Percentiles rank a stretch among this genome's conserved stretches.
phyloP scores from a whole-genome alignment of 2,113 vertebrate species.

The Aptenodytes patagonicus region DNA sequence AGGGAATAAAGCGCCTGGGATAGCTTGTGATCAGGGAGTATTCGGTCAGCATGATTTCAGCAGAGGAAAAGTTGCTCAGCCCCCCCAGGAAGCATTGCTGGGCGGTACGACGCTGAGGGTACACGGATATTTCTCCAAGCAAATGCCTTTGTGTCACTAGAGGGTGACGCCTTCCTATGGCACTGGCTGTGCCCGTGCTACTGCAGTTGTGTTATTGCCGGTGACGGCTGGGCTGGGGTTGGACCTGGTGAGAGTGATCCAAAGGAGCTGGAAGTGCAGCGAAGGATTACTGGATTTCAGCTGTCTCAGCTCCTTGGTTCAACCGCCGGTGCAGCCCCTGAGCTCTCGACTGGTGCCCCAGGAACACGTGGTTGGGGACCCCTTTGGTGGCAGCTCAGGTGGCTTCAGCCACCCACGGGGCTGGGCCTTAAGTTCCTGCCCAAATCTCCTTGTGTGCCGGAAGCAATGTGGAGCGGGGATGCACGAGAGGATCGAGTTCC shows the following conservation, averaged over 20 bases:
- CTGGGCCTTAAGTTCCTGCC: background rate
- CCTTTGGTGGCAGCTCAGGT: background rate
- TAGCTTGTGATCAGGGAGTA: background rate
- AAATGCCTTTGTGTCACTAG: background rate
- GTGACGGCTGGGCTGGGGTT: background rate
- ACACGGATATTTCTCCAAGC: background rate
- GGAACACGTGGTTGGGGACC: background rate
- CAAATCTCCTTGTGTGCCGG: background rate
- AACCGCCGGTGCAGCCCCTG: rapidly evolving
- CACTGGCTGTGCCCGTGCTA: too few relatives aligned
- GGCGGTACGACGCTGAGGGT: rapidly evolving
- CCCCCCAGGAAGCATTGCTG: rapidly evolving
- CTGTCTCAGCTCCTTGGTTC: background rate
- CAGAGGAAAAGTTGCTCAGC: background rate
- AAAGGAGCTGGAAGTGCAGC: background rate
- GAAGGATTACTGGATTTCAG: background rate
- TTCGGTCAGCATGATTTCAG: background rate
- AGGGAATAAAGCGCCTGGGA: background rate
- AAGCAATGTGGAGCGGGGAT: background rate
- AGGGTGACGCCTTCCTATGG: background rate
- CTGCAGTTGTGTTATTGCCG: rapidly evolving
- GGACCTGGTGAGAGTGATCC: background rate
- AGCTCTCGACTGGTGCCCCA: rapidly evolving
- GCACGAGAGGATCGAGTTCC: background rate
- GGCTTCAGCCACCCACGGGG: background rate